These are phyloP conservation scores for Cosmia pyralina DNA, from an alignment of 2,888 invertebrate species.

Conservation along the genomic window DNA sequence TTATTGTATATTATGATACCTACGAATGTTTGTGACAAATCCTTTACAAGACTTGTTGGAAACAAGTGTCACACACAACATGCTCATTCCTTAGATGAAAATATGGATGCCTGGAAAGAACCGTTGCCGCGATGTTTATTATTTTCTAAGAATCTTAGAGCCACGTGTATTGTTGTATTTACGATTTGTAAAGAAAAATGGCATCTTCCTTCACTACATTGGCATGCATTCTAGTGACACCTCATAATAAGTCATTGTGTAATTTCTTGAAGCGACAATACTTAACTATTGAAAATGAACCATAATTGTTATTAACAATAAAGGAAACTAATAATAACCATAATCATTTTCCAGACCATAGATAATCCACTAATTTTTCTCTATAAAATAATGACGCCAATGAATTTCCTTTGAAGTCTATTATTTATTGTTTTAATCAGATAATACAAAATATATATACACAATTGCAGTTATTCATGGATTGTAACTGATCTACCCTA, in stretches of 20 bases:
- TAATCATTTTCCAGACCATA: neutral
- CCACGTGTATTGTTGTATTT: too few species aligned
- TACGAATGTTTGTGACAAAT: neutral
- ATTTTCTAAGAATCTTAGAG: neutral
- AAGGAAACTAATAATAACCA: neutral
- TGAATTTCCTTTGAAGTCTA: neutral
- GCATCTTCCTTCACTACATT: neutral
- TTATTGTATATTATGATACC: too few species aligned
- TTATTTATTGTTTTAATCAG: conserved; percentile 14
- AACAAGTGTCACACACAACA: neutral
- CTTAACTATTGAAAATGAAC: neutral
- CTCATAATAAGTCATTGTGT: neutral
- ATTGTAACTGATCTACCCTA: neutral
- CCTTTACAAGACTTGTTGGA: too few species aligned
- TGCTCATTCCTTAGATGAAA: too few species aligned
- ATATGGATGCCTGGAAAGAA: neutral
- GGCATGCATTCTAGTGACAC: neutral
- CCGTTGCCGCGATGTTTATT: neutral
- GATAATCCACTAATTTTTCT: neutral
- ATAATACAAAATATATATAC: conserved; percentile 12
- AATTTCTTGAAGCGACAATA: neutral
- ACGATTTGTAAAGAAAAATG: neutral
- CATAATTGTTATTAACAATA: neutral
- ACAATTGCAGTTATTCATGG: neutral
- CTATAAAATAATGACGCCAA: neutral